Conservation (phyloP, 1,140 invertebrate species). For the Tetramorium parvispinum region DNA sequence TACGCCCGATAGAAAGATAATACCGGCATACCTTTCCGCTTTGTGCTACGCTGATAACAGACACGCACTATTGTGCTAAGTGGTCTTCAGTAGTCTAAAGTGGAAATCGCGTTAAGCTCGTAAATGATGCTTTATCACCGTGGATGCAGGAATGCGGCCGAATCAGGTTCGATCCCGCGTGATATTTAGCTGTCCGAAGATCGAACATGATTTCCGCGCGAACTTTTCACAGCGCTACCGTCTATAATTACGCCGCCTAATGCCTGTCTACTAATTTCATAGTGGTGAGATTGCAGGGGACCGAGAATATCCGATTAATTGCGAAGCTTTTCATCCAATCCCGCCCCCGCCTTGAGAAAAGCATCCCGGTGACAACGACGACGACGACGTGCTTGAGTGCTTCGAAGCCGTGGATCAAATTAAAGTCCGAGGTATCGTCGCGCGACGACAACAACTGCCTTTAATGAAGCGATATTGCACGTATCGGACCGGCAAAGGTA, state of each 20-base stretch:
- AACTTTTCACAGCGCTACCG: slow-evolving; percentile 2
- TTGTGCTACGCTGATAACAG: slow-evolving; percentile 13
- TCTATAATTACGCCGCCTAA: slow-evolving; percentile 38
- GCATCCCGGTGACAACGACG: neutral
- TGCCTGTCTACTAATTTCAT: slow-evolving; percentile 41
- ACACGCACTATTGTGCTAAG: neutral
- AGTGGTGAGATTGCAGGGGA: neutral
- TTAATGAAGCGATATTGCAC: slow-evolving; percentile 40
- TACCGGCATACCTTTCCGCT: neutral
- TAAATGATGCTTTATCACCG: neutral
- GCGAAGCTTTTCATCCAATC: slow-evolving; percentile 44
- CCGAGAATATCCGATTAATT: slow-evolving; percentile 59
- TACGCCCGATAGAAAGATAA: slow-evolving; percentile 13
- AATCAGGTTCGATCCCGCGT: slow-evolving; percentile 4
- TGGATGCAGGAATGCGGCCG: neutral
- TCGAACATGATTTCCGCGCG: slow-evolving; percentile 9
- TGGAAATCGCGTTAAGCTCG: neutral
- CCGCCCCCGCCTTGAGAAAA: neutral
- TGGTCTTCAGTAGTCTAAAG: neutral
- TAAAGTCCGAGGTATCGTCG: slow-evolving; percentile 28
- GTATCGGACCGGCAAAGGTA: neutral
- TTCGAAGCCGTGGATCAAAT: slow-evolving; percentile 55
- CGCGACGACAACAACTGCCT: slow-evolving; percentile 5
- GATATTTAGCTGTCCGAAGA: neutral
- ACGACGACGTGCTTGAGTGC: slow-evolving; percentile 25